Evolutionary conservation across 2,888 invertebrate species (phyloP).

Genomic region (Frankliniella intonsa): DNA sequence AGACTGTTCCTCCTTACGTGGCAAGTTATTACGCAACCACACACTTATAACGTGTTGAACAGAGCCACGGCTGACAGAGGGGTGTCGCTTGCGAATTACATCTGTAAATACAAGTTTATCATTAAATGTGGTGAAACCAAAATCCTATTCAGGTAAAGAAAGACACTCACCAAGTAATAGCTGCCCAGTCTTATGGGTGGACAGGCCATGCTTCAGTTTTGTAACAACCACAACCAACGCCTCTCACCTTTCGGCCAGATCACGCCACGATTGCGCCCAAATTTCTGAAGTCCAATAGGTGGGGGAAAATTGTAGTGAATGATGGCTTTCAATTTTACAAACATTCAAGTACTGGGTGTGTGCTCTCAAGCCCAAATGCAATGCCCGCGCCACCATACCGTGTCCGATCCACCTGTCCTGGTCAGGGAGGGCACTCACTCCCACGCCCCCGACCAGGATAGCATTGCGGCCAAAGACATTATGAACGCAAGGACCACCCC

Average conservation of each 20-base stretch:
- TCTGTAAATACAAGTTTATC: no score
- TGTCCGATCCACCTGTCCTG: not conserved
- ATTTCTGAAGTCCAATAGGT: not conserved
- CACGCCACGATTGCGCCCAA: not conserved
- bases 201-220: not conserved
- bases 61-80: no score
- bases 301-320: not conserved
- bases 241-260: no score
- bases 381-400: not conserved
- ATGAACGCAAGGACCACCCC: not conserved
- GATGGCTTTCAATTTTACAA: not conserved
- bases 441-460: not conserved
- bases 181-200: no score
- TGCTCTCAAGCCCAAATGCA: not conserved
- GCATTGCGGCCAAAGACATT: not conserved
- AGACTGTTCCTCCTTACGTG: no score
- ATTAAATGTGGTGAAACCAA: no score
- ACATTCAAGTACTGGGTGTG: not conserved
- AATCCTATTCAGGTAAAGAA: no score
- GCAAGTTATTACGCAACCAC: no score
- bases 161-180: no score
- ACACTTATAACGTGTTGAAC: no score
- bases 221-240: not conserved
- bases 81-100: no score
- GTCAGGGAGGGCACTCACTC: not conserved